Base-by-base conservation (phyloP, 2,888 invertebrate genomes). In the Sisyra terminalis region DNA sequence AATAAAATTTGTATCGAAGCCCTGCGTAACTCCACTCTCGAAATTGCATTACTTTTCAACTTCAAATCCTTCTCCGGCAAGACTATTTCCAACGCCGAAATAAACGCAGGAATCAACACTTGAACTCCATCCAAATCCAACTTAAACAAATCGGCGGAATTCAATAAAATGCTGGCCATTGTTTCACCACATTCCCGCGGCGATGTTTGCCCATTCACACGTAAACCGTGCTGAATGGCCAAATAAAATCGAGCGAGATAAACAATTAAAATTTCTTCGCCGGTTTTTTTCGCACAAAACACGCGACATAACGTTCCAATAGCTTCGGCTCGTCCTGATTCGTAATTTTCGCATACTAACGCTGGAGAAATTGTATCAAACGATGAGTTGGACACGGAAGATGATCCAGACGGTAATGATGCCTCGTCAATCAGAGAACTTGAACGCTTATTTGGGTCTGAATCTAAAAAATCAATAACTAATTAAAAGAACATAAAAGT, bases 211-310 rank as follows among this genome's bases (percentile, higher is more conserved):
- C 73, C 70, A 39, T 73, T 69, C 50, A 78, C 71, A 51, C 76
- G 69, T 15, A 94, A 71, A 1, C 93, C 94, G 59, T 89, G 86
- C 53, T 83, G 83, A 48, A 98, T 64, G 3, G 90, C 87, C 53
- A 92, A 77, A 63, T 93, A 94, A 65, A 94, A 92, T 39, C 96
- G 72, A 8, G 94, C 89, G 53, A 94, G 69, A 66, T 97, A 97
- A 2, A 83, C 85, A 1, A 93, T 88, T 42, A 89, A 67, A 51
- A 98, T 89, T 56, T 85, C 83, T 66, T 94, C 94, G 32, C 87
- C 86, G 1, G 92, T 89, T 63, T 89, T 90, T 64, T 93, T 93
- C 0, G 94, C 83, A 61, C 92, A 94, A 59, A 98, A 84, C 56
- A 97, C 90, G 53, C 94, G 75, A 61, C 97, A 97, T 15, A 98